Evolutionary conservation across 2,113 vertebrate species (phyloP).

Genomic region (Caranx ignobilis): DNA sequence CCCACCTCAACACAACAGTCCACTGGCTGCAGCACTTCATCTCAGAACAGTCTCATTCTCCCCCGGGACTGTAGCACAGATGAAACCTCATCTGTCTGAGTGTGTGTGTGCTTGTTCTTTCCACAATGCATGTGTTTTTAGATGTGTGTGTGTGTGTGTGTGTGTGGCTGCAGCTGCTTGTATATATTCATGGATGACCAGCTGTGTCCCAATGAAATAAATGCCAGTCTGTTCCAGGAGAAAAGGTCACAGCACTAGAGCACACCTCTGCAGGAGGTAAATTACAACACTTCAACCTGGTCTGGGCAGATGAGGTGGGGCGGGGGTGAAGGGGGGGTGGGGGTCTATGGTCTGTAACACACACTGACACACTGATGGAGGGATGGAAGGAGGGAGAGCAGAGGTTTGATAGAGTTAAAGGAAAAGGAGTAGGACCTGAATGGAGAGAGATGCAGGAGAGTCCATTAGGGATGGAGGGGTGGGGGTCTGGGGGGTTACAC

Average conservation of each 20-base stretch:
- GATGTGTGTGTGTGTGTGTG: not conserved
- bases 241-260: conserved; percentile 70
- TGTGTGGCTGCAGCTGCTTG: not conserved
- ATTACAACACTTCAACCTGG: conserved; percentile 49
- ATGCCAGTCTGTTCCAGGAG: conserved; percentile 46
- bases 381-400: not conserved
- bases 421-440: not conserved
- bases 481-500: not conserved
- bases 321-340: not conserved
- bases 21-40: conserved; percentile 24
- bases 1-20: conserved; percentile 2
- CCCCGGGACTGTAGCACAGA: not conserved
- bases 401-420: not conserved
- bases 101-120: not conserved
- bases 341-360: not conserved
- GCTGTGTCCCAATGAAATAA: conserved; percentile 48
- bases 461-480: not conserved
- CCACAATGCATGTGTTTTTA: not conserved
- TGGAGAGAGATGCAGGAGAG: not conserved
- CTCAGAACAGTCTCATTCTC: conserved; percentile 6
- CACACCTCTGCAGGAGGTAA: conserved; percentile 58
- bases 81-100: conserved; percentile 32
- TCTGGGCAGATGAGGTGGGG: not conserved
- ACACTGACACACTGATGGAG: not conserved
- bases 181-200: conserved; percentile 31